These are phyloP conservation scores for Epinotia nisella DNA, from an alignment of 2,888 invertebrate genomes.

Conservation along the genomic window DNA sequence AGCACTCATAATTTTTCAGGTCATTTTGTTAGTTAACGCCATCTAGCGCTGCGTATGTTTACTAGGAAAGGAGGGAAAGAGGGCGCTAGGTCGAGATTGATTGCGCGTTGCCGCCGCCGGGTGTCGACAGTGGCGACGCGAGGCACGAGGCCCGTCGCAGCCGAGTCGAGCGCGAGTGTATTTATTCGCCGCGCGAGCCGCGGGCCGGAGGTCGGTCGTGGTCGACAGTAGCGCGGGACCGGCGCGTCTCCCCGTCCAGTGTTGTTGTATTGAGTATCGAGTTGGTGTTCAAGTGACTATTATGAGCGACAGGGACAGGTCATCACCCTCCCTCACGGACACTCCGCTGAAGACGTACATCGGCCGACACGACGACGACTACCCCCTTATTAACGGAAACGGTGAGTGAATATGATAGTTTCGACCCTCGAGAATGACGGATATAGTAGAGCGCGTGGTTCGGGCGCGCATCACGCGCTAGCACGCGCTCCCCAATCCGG, in stretches of 20 bases:
- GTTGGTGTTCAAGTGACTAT: constrained; percentile 81
- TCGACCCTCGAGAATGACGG: constrained; percentile 43
- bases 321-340: constrained; percentile 94
- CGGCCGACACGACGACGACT: constrained; percentile 92
- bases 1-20: background rate
- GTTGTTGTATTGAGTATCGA: constrained; percentile 53
- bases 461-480: constrained; percentile 57
- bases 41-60: constrained; percentile 44
- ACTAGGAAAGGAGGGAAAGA: constrained; percentile 13
- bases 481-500: constrained; percentile 51
- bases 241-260: constrained; percentile 74
- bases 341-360: constrained; percentile 94
- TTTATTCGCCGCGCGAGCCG: constrained; percentile 83
- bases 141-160: constrained; percentile 50
- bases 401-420: constrained; percentile 77
- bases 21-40: constrained; percentile 38
- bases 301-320: constrained; percentile 96
- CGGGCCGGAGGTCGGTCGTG: constrained; percentile 83
- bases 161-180: constrained; percentile 55
- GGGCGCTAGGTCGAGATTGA: constrained; percentile 51
- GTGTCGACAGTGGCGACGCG: constrained; percentile 48
- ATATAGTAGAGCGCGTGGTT: constrained; percentile 45
- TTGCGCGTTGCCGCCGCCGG: constrained; percentile 46
- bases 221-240: constrained; percentile 74
- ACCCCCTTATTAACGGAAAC: constrained; percentile 91